Base-by-base conservation (phyloP, 2,113 vertebrate genomes). In the Festucalex cinctus region DNA sequence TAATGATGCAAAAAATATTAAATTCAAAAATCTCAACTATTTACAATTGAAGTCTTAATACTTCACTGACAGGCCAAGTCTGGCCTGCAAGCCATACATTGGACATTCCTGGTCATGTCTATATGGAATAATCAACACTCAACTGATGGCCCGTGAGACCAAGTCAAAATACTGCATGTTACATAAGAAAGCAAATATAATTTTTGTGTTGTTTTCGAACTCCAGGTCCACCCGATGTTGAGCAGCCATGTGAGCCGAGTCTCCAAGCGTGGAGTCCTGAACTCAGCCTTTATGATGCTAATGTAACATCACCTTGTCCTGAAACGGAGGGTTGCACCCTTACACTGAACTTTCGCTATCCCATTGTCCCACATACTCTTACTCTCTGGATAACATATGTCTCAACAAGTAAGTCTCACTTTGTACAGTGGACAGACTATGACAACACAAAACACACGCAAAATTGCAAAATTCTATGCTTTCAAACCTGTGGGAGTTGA, bases 251-350 rank as follows among this genome's bases (percentile, higher is more conserved):
- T 17, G 95, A 97, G 72, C 95, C 94, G 14, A 99, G 95, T 51
- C 89, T 98, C 68, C 97, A 95, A 81, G 93, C 96, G 17, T 99
- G 97, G 97, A 99, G 97, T 67, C 97, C 97, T 0, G 96, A 98
- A 79, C 93, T 98, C 2, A 96, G 95, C 79, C 82, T 98, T 3
- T 94, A 95, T 14, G 94, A 98, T 64, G 93, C 93, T 74, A 98
- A 97, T 66, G 94, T 97, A 89, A 96, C 95, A 0, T 95, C 95
- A 2, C 95, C 95, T 0, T 99, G 97, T 61, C 95, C 95, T 0
- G 92, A 93, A 76, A 85, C 86, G 0, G 90, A 95, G 0, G 96
- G 97, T 39, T 99, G 97, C 82, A 93, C 94, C 65, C 90, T 99
- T 70, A 94, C 94, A 10, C 82, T 99, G 62, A 88, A 41, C 41